These are phyloP conservation scores for Drosophila paulistorum DNA, from an alignment of 1,140 invertebrate species.

Conservation along the genomic window DNA sequence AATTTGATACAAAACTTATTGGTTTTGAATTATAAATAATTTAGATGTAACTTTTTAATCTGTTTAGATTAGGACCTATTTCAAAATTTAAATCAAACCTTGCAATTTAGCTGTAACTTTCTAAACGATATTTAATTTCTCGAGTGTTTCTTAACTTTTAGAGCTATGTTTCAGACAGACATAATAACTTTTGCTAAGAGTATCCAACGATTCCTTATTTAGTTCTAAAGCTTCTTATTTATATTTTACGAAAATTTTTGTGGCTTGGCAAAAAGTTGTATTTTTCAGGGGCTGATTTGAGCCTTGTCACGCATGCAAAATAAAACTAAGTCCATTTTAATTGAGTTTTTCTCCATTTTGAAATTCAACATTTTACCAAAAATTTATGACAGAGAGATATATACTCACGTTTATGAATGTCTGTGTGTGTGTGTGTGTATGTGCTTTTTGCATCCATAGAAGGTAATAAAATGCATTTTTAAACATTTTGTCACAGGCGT, in stretches of 20 bases:
- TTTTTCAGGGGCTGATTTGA: conserved; percentile 41
- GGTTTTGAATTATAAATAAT: too few relatives aligned
- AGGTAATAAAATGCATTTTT: conserved; percentile 66
- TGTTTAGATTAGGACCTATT: too few relatives aligned
- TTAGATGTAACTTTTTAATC: too few relatives aligned
- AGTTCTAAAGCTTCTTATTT: neutral
- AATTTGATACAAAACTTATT: too few relatives aligned
- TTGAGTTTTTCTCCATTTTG: conserved; percentile 68
- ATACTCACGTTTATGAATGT: neutral
- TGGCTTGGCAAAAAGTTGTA: conserved; percentile 32
- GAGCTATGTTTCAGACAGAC: too few relatives aligned
- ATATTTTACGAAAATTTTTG: conserved; percentile 17
- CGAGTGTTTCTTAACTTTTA: too few relatives aligned
- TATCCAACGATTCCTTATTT: neutral
- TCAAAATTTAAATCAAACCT: too few relatives aligned
- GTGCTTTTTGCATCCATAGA: neutral
- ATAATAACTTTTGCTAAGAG: neutral
- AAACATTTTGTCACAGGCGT: conserved; percentile 64
- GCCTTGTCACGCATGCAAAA: conserved; percentile 60
- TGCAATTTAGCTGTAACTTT: too few relatives aligned
- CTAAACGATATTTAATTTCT: too few relatives aligned
- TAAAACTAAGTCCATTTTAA: conserved; percentile 76
- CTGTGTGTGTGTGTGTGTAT: neutral
- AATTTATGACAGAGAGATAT: conserved; percentile 52
- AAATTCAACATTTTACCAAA: conserved; percentile 43